Conservation (phyloP, 30 jellyfish, hydroid and myxozoan species). For the Catostylus mosaicus region DNA sequence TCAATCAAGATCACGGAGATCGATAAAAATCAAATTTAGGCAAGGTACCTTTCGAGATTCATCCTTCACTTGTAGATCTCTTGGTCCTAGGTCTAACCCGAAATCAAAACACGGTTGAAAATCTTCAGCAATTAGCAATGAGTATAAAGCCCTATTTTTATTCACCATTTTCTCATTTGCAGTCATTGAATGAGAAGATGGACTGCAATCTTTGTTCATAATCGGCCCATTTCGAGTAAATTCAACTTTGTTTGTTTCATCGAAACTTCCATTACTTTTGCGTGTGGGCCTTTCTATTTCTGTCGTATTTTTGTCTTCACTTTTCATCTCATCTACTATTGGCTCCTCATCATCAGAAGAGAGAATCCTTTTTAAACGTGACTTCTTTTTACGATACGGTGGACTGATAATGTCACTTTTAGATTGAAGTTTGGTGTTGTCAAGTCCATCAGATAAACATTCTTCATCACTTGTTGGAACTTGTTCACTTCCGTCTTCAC, state of each 20-base stretch:
- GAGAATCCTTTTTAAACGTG: slow-evolving; percentile 49
- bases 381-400: background rate
- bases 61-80: background rate
- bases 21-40: too few relatives aligned
- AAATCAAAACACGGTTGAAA: slow-evolving; percentile 62
- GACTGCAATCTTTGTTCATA: background rate
- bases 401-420: background rate
- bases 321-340: background rate
- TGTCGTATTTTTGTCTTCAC: background rate
- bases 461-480: background rate
- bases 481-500: too few relatives aligned
- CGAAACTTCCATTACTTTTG: background rate
- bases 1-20: too few relatives aligned
- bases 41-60: slow-evolving; percentile 29
- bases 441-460: background rate
- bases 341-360: slow-evolving; percentile 60
- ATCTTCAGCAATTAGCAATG: background rate
- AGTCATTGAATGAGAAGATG: background rate
- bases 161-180: background rate
- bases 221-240: background rate
- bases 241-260: background rate
- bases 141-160: background rate
- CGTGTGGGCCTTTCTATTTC: background rate
- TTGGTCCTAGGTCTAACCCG: slow-evolving; percentile 41
- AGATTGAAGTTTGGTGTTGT: background rate